Conservation (phyloP, 1,140 invertebrate species). For the Lutraria rhynchaena region DNA sequence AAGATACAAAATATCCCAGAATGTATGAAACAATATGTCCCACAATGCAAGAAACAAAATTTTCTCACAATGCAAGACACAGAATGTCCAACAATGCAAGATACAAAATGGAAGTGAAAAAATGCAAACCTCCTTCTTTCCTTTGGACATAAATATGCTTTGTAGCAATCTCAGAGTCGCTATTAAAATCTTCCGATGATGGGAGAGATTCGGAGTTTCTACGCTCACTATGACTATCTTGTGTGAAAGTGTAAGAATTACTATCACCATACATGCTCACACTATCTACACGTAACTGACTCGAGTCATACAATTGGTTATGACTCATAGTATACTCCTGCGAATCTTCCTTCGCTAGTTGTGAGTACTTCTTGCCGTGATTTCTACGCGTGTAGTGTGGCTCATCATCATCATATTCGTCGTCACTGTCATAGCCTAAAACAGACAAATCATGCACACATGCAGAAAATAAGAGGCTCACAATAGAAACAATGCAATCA, state of each 20-base stretch:
- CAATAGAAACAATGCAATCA: slow-evolving; percentile 48
- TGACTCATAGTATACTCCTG: slow-evolving; percentile 63
- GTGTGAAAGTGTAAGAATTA: slow-evolving; percentile 51
- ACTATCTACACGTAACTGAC: slow-evolving; percentile 46
- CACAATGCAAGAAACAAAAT: no score
- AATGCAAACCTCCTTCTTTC: slow-evolving; percentile 65
- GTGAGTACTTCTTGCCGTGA: slow-evolving; percentile 79
- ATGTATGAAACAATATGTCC: no score
- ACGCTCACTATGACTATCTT: slow-evolving; percentile 54
- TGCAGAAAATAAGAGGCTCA: slow-evolving; percentile 51
- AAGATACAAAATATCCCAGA: no score
- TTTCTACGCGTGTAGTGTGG: slow-evolving; percentile 74
- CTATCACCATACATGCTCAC: slow-evolving; percentile 57
- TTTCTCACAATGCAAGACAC: no score
- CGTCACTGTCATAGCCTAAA: slow-evolving; percentile 81
- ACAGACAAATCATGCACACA: slow-evolving; percentile 76
- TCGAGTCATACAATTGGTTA: slow-evolving; percentile 34
- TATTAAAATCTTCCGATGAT: slow-evolving; percentile 73
- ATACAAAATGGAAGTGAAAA: no score
- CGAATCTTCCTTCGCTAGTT: slow-evolving; percentile 77
- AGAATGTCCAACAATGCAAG: no score
- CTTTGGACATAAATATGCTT: slow-evolving; percentile 66
- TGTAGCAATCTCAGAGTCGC: slow-evolving; percentile 71
- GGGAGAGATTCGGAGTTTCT: slow-evolving; percentile 65
- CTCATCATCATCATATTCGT: slow-evolving; percentile 78